Evolutionary conservation across 2,797 vertebrate species (phyloP).

Genomic region (Chaetodon trifasciatus): DNA sequence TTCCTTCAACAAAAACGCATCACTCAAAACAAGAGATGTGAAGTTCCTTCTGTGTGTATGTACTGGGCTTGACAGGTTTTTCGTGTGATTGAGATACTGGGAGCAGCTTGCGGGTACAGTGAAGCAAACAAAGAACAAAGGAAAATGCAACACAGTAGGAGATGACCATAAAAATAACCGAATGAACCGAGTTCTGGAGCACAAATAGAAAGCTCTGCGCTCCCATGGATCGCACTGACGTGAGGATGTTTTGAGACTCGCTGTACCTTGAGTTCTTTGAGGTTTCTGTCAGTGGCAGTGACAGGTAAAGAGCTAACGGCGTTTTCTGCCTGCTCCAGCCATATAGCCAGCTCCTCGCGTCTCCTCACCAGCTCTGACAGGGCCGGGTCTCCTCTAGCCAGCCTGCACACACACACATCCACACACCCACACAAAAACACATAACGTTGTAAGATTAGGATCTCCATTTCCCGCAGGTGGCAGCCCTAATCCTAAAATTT

Average conservation of each 20-base stretch:
- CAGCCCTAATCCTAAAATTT: slow-evolving; percentile 67
- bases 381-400: slow-evolving; percentile 87
- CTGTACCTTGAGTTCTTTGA: slow-evolving; percentile 90
- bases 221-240: slow-evolving; percentile 11
- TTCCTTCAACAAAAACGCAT: slow-evolving; percentile 8
- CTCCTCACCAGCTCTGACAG: slow-evolving; percentile 87
- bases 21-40: slow-evolving; percentile 22
- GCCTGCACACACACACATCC: slow-evolving; percentile 74
- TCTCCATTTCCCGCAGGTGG: slow-evolving; percentile 60
- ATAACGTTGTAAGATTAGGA: slow-evolving; percentile 56
- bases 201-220: slow-evolving; percentile 32
- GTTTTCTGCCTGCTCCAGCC: slow-evolving; percentile 89
- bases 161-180: slow-evolving; percentile 38
- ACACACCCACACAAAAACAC: slow-evolving; percentile 7
- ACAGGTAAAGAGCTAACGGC: slow-evolving; percentile 80
- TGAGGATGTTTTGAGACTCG: slow-evolving; percentile 18
- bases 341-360: slow-evolving; percentile 85
- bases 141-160: slow-evolving; percentile 8
- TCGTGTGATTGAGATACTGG: slow-evolving; percentile 21
- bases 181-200: slow-evolving; percentile 19
- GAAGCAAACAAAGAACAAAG: slow-evolving; percentile 22
- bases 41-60: slow-evolving; percentile 1
- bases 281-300: slow-evolving; percentile 83
- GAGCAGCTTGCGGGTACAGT: slow-evolving; percentile 30
- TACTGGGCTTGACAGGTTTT: slow-evolving; percentile 21